Base-by-base conservation (phyloP, 2,888 invertebrate species). In the Eupithecia subumbrata region DNA sequence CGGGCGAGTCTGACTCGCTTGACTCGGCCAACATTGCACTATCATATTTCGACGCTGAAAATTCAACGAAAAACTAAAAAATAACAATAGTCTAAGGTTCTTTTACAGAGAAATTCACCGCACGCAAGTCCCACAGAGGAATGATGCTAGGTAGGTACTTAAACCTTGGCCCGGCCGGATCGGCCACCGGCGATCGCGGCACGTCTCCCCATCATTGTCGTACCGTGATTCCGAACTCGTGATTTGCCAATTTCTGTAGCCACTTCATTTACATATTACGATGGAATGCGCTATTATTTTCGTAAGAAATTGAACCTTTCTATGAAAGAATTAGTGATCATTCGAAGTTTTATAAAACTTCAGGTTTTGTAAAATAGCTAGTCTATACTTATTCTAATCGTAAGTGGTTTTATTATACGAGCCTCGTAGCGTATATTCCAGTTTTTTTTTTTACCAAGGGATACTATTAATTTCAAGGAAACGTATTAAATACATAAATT, bases 181-280 rank as follows among this genome's bases (percentile, higher is more conserved):
- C 85, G 84, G 83, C 66, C 67, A 72, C 70, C 70, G 74, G 60
- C 56, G 18, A 30, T 30, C 30, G n/a, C n/a, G n/a, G 66, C 76
- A 69, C 76, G 76, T 73, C 73, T 73, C 79, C 82, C 82, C 86
- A 79, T 84, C 82, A 84, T 83, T 84, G 84, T 85, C 83, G 80
- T 81, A 78, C 76, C 76, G 79, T 82, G 75, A 80, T 76, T 81
- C 77, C 79, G 69, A 74, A 45, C 79, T 79, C 81, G 82, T 83
- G 78, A 81, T 82, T 80, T 76, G 76, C 79, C 82, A 76, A 80
- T 80, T 78, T 79, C 80, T 75, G 77, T 78, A 79, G 77, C 76
- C 78, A 77, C 76, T 71, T 75, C 78, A 82, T 80, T 82, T 80
- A 80, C 81, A 81, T 80, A 79, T 77, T 67, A 75, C 77, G 72